These are phyloP conservation scores for Mycogona germanica DNA, from an alignment of 2,888 invertebrate species.

Conservation along the genomic window DNA sequence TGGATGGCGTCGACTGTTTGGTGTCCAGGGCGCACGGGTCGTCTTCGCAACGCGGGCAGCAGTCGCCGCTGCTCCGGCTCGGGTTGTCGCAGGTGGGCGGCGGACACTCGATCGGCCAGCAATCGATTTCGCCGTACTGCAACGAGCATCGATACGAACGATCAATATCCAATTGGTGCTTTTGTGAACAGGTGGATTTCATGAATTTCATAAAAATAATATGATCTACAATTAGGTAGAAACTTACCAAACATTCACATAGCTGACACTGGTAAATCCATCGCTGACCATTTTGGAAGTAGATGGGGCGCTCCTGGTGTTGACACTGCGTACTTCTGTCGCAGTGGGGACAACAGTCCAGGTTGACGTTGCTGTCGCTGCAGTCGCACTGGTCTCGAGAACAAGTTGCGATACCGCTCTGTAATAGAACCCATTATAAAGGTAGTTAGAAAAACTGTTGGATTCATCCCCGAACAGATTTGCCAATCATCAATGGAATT, in stretches of 20 bases:
- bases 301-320: slow-evolving; percentile 64
- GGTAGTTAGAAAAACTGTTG: not conserved
- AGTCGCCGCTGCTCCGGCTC: slow-evolving; percentile 50
- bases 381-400: slow-evolving; percentile 57
- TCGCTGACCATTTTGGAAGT: slow-evolving; percentile 65
- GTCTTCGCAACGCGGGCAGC: slow-evolving; percentile 56
- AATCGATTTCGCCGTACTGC: slow-evolving; percentile 73
- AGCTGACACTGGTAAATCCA: slow-evolving; percentile 88
- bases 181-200: not conserved
- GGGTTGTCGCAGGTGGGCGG: slow-evolving; percentile 50
- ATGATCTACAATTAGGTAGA: not conserved
- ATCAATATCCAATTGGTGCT: slow-evolving; percentile 21
- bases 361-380: slow-evolving; percentile 31
- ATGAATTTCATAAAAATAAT: not conserved
- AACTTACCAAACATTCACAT: slow-evolving; percentile 77
- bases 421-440: slow-evolving; percentile 4
- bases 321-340: slow-evolving; percentile 51
- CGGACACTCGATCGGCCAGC: slow-evolving; percentile 77
- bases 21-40: slow-evolving; percentile 36
- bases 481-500: no score
- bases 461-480: slow-evolving; percentile 3
- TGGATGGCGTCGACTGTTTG: slow-evolving; percentile 20
- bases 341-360: slow-evolving; percentile 69
- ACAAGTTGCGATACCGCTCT: slow-evolving; percentile 44
- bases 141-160: not conserved